Base-by-base conservation (phyloP, 2,113 vertebrate genomes). In the Grammomys surdaster region DNA sequence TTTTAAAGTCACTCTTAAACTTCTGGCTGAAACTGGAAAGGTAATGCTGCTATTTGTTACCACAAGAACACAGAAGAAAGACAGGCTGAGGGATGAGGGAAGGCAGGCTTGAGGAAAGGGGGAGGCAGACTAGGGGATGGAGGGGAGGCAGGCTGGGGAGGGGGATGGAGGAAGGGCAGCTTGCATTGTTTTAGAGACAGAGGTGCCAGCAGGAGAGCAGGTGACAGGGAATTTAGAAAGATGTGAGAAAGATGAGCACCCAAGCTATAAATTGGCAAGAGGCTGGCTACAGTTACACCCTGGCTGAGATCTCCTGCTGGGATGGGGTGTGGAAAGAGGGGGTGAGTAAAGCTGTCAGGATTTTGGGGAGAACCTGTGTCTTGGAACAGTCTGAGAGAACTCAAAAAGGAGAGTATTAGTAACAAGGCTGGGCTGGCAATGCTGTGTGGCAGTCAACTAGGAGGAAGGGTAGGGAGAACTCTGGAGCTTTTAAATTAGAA, bases 401-500 rank as follows among this genome's bases (percentile, higher is more conserved):
- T 85, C 70, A 77, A 88, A 28, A 75, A 78, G 86, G 36, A 75
- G 19, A 92, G 40, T 56, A 20, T 80, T 87, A 93, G 51, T 86
- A 95, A 69, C 95, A 46, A 95, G 28, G 11, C n/a, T 88, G 72
- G 22, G 26, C 69, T 70, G 80, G 82, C 90, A 94, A 87, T 43
- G 60, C 20, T 46, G 7, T 77, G 4, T 75, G n/a, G 86, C 94
- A 78, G 95, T 96, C 93, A 95, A 26, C 24, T 58, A 77, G 65
- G 77, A 73, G 76, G 89, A 96, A 91, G n/a, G 89, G 60, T 46
- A 95, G 92, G 36, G 77, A 92, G 20, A 93, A 3, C 69, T 89
- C 86, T 70, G 82, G 73, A 84, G 90, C 92, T 97, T 95, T 97
- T 63, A 93, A 97, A 95, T 97, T 90, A 95, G 90, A 80, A 91